A percentile compares a stretch with the other conserved stretches of the same genome.
These are phyloP conservation scores for Pemphredon lugubris DNA, from an alignment of 2,888 invertebrate species.

Conservation along the genomic window DNA sequence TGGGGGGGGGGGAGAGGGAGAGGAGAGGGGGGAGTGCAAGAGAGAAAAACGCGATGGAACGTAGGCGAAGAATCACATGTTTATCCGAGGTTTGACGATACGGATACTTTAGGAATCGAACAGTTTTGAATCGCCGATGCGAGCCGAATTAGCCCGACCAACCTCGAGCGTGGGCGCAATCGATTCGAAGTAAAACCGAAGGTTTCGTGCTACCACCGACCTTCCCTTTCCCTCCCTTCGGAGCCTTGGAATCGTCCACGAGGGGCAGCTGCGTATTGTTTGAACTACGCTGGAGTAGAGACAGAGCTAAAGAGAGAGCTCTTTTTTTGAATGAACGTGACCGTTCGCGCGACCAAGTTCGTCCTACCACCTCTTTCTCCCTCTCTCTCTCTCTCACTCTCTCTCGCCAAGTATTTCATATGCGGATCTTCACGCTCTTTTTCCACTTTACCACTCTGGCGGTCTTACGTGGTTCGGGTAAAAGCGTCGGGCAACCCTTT, in stretches of 20 bases:
- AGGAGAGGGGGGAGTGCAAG: background rate
- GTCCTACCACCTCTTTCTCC: background rate
- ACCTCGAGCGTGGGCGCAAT: constrained; percentile 58
- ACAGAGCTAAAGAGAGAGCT: background rate
- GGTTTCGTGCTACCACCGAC: constrained; percentile 29
- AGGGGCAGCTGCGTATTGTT: constrained; percentile 4
- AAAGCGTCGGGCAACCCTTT: background rate
- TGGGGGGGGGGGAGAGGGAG: no score
- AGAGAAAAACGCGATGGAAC: background rate
- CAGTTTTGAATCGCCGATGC: constrained; percentile 64
- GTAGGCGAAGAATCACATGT: constrained; percentile 20
- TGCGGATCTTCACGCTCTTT: background rate
- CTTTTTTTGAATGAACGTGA: constrained; percentile 52
- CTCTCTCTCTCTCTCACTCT: constrained; percentile 10
- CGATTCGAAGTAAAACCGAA: constrained; percentile 64
- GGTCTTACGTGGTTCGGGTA: background rate
- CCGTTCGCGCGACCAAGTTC: constrained; percentile 51
- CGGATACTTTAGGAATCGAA: constrained; percentile 61
- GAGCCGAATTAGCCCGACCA: constrained; percentile 67
- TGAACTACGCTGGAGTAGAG: constrained; percentile 17
- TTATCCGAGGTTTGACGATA: constrained; percentile 38
- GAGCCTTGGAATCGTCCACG: constrained; percentile 35
- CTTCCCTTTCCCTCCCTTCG: constrained; percentile 20
- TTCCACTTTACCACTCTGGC: background rate
- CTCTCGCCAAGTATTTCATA: background rate